Base-by-base conservation (phyloP, 1,140 invertebrate genomes). In the Monochamus saltuarius region DNA sequence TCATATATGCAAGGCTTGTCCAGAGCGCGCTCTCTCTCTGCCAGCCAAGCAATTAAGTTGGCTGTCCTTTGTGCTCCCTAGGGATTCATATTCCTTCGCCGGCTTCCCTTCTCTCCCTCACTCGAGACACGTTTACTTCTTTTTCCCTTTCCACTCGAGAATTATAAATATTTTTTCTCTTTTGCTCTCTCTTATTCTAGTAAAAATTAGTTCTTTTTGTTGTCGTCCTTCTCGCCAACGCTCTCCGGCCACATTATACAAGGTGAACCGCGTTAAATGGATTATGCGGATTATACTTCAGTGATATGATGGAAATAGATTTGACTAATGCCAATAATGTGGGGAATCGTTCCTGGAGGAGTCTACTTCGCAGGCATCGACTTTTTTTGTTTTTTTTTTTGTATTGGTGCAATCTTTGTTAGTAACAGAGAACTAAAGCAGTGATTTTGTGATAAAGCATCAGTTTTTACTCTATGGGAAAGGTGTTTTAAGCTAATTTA, bases 1-100 rank as follows among this genome's bases (percentile, higher is more conserved):
- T 74, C 72, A 74, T 74, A 73, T 73, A 74, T 73, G 72, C 72
- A 74, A 70, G 67, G 67, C 66, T 67, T 68, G 70, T 71, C 64
- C 62, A 61, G 58, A 55, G 46, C 45, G 57, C 53, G 61, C 69
- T 72, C 65, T 66, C 64, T 61, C 38, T 62, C 62, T 39, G 45
- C 52, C 66, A 42, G 16, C 29, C 54, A 35, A 58, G 56, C 67
- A 71, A 68, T 71, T 71, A 71, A 68, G 57, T 69, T 59, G 46
- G 56, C 65, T 61, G 54, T 72, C 67, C 63, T 68, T 40, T 54
- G 65, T 53, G 19, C n/a, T 71, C 67, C 64, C 69, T 19, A 42
- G 67, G 65, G 69, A 69, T 61, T 71, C 67, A 69, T 69, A 71
- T 70, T 63, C 65, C 56, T 55, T 40, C 46, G 46, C 49, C 46